Percentiles rank a stretch among this genome's conserved stretches.
Evolutionary conservation across 2,888 invertebrate species (phyloP).

Genomic region (Drosophila hawaiiensis): DNA sequence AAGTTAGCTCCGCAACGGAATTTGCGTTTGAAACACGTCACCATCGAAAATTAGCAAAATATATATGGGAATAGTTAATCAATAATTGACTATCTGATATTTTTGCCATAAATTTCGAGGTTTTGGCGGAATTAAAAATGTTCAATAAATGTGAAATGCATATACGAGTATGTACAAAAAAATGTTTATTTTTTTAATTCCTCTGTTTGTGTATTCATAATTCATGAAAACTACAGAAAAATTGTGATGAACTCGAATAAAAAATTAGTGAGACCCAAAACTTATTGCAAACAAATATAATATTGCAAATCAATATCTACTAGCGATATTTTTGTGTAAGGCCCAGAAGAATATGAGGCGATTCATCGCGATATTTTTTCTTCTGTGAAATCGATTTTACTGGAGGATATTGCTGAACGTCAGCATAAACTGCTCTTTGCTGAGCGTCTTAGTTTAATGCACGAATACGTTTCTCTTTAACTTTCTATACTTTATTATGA

Average conservation of each 20-base stretch:
- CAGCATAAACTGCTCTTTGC: neutral
- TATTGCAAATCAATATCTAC: neutral
- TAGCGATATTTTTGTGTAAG: neutral
- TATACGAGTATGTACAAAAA: neutral
- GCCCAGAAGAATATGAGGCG: neutral
- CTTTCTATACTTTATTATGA: neutral
- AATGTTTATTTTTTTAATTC: neutral
- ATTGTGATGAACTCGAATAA: neutral
- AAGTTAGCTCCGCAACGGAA: conserved; percentile 22
- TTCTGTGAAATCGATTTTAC: too few relatives aligned
- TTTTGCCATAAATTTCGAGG: neutral
- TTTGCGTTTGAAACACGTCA: neutral
- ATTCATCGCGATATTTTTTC: neutral
- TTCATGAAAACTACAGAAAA: neutral
- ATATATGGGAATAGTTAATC: neutral
- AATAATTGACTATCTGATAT: neutral
- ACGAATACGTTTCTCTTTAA: too few relatives aligned
- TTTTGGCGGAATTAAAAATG: too few relatives aligned
- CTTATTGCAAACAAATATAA: neutral
- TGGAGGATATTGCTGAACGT: too few relatives aligned
- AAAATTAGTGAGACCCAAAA: neutral
- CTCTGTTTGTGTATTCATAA: neutral
- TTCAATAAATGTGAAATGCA: neutral
- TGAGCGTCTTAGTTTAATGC: neutral
- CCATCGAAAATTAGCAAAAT: neutral